Base-by-base conservation (phyloP, 2,888 invertebrate species). In the Hirtodrosophila alboralis region DNA sequence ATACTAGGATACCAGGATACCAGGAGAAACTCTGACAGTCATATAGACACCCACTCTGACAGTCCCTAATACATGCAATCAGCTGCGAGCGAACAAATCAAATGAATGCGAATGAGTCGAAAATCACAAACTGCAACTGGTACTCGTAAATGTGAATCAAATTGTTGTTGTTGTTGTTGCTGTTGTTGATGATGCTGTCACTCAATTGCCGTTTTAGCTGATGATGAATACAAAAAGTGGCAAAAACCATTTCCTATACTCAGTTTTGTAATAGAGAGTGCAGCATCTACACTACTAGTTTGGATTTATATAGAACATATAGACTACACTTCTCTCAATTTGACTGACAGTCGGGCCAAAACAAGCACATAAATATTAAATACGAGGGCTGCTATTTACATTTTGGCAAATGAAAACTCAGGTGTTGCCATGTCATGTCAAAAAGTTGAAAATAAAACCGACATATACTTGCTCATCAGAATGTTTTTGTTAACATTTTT, bases 51-150 rank as follows among this genome's bases (percentile, higher is more conserved):
- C 16, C 54, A 31, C 16, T 40, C 41, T 62, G 72, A 61, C 74
- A 74, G 51, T 58, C 60, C 58, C 81, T 77, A 77, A 77, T 77
- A 54, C 66, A 81, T 69, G 84, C 78, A 69, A 75, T 78, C 79
- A 73, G 58, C 64, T 69, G 58, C 53, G 36, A 53, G 70, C 31
- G 53, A 60, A n/a, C n/a, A n/a, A n/a, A 66, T 66, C 79, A 60
- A 72, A 81, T 79, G 79, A 81, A 81, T 84, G 75, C 40, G 59
- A 77, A 66, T 69, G 69, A 77, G 60, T 52, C 61, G 40, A 58
- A 64, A 58, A 53, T 30, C 48, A 45, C 38, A 44, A 40, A 53
- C 68, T 77, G 77, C 77, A 61, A 74, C 64, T 58, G 71, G 54
- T 51, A 53, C 62, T n/a, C n/a, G n/a, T n/a, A n/a, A n/a, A 78